Percentiles rank a stretch among this genome's conserved stretches.
Evolutionary conservation across 1,140 invertebrate species (phyloP).

Genomic region (Plectus sambesii): DNA sequence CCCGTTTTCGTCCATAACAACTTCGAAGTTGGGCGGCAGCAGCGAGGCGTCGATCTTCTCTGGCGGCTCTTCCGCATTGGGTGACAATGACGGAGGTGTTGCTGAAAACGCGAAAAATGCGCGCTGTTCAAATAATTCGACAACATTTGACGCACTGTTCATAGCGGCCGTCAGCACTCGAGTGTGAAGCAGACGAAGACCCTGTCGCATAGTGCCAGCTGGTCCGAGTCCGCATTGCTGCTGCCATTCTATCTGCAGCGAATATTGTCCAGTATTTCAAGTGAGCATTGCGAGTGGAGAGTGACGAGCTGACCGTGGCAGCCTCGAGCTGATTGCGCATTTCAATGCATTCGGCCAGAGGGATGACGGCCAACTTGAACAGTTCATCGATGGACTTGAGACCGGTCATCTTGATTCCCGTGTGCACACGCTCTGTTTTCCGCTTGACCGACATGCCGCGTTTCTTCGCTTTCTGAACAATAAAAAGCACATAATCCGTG

Average conservation of each 20-base stretch:
- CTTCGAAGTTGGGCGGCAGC: slow-evolving; percentile 21
- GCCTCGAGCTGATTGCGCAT: slow-evolving; percentile 33
- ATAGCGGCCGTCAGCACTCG: slow-evolving; percentile 32
- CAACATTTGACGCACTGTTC: slow-evolving; percentile 21
- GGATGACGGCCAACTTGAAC: slow-evolving; percentile 48
- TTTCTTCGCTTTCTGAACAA: slow-evolving; percentile 43
- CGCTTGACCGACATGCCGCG: slow-evolving; percentile 45
- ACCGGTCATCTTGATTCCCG: slow-evolving; percentile 48
- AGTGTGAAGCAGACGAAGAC: slow-evolving; percentile 33
- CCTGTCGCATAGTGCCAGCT: slow-evolving; percentile 40
- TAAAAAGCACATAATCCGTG: too few species aligned
- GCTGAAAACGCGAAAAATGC: slow-evolving; percentile 28
- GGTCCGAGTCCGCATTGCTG: slow-evolving; percentile 42
- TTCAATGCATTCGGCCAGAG: slow-evolving; percentile 41
- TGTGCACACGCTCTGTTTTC: slow-evolving; percentile 36
- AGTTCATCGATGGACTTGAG: slow-evolving; percentile 50
- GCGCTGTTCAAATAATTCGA: neutral
- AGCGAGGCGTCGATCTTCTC: too few species aligned
- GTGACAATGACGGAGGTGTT: slow-evolving; percentile 25
- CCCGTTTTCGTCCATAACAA: slow-evolving; percentile 21
- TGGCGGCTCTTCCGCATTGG: neutral
- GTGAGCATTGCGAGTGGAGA: neutral
- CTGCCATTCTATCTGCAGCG: slow-evolving; percentile 32
- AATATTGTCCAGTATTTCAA: slow-evolving; percentile 9
- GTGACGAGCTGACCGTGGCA: slow-evolving; percentile 26